Conservation (phyloP, 2,113 vertebrate genomes). For the Nanorana parkeri region DNA sequence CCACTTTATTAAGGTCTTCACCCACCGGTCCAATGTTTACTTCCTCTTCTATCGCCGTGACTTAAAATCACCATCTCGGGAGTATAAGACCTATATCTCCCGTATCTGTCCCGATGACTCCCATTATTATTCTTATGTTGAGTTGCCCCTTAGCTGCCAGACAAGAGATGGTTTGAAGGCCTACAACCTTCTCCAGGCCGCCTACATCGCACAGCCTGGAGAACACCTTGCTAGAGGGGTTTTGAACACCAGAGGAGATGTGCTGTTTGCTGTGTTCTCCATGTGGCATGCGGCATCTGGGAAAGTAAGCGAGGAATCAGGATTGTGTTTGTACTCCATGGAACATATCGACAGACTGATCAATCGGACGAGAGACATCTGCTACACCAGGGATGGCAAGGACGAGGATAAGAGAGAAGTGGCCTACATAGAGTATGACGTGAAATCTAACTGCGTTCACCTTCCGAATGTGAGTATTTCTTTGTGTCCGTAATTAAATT, state of each 20-base stretch:
- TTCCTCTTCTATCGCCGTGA: conserved; percentile 95
- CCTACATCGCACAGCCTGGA: conserved; percentile 74
- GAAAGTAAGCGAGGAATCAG: conserved; percentile 83
- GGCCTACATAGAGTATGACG: conserved; percentile 95
- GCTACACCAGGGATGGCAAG: conserved; percentile 90
- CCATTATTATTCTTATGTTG: conserved; percentile 95
- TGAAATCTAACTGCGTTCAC: conserved; percentile 92
- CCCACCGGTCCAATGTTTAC: conserved; percentile 83
- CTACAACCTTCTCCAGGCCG: conserved; percentile 90
- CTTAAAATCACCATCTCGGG: conserved; percentile 85
- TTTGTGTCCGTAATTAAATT: background rate
- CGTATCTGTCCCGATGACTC: conserved; percentile 91
- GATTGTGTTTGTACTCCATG: conserved; percentile 88
- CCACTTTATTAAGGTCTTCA: conserved; percentile 91
- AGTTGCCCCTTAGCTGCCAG: conserved; percentile 88
- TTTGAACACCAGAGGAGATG: conserved; percentile 63
- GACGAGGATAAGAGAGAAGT: conserved; percentile 78
- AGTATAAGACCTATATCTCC: conserved; percentile 91
- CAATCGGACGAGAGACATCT: conserved; percentile 87
- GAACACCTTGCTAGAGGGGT: conserved; percentile 59
- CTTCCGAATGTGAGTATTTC: conserved; percentile 85
- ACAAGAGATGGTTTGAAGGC: conserved; percentile 67
- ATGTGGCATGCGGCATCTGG: conserved; percentile 74
- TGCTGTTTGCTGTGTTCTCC: conserved; percentile 89
- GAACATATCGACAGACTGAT: conserved; percentile 86